These are phyloP conservation scores for Azemiops feae DNA, from an alignment of 2,113 vertebrate genomes.

Conservation along the genomic window DNA sequence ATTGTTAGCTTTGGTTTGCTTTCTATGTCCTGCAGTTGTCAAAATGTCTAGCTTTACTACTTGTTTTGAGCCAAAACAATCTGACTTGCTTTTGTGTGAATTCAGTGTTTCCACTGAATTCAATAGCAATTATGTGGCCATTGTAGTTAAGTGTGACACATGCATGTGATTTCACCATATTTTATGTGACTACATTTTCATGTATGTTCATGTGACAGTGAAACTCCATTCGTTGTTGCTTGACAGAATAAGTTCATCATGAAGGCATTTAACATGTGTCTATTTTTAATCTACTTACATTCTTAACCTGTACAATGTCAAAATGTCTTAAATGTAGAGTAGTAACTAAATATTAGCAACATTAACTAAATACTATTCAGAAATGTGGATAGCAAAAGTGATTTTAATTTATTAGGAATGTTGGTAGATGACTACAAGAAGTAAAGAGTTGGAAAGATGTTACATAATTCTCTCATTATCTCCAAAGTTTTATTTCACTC, in stretches of 20 bases:
- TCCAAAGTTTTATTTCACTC: neutral
- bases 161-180: neutral
- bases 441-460: neutral
- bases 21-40: neutral
- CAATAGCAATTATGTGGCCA: neutral
- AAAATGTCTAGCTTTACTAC: conserved; percentile 17
- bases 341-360: neutral
- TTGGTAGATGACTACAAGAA: neutral
- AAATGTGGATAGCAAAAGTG: neutral
- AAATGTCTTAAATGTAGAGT: neutral
- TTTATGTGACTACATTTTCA: neutral
- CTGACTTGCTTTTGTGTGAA: neutral
- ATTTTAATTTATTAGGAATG: neutral
- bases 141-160: neutral
- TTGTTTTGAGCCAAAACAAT: neutral
- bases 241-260: neutral
- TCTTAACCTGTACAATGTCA: neutral
- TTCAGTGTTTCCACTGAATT: neutral
- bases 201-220: neutral
- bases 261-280: neutral
- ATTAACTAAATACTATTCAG: neutral
- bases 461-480: neutral
- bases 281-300: neutral
- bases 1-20: conserved; percentile 41
- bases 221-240: neutral